Evolutionary conservation across 2,113 vertebrate genomes (phyloP).

Genomic region (Sinosuthora webbiana): DNA sequence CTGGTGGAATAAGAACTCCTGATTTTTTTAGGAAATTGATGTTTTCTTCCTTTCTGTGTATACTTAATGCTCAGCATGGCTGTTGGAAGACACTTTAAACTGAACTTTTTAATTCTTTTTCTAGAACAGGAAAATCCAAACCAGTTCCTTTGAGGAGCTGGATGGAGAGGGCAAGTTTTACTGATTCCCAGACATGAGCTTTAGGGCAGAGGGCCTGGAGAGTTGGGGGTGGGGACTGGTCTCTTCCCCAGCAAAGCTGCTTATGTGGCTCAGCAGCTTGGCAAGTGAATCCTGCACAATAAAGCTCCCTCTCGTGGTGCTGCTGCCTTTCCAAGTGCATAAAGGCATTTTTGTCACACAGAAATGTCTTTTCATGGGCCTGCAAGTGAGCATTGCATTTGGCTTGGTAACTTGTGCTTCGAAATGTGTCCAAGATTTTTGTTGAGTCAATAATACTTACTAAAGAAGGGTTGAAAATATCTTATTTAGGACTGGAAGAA

Average conservation of each 20-base stretch:
- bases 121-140: not conserved
- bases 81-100: not conserved
- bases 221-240: not conserved
- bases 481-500: not conserved
- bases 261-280: not conserved
- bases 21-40: not conserved
- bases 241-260: not conserved
- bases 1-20: not conserved
- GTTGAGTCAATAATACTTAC: not conserved
- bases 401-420: not conserved
- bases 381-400: rapidly evolving
- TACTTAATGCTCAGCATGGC: not conserved
- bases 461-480: not conserved
- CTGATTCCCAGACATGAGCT: not conserved
- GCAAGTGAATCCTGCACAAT: not conserved
- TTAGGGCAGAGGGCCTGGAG: not conserved
- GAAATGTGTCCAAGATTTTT: not conserved
- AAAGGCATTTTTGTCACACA: not conserved
- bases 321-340: not conserved
- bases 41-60: not conserved
- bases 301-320: conserved; percentile 39
- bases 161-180: not conserved
- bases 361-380: not conserved
- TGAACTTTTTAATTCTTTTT: not conserved
- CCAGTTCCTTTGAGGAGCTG: not conserved